Percentiles rank a stretch among this genome's conserved stretches.
Conservation (phyloP, 1,140 invertebrate species). For the Cotesia chilonis region DNA sequence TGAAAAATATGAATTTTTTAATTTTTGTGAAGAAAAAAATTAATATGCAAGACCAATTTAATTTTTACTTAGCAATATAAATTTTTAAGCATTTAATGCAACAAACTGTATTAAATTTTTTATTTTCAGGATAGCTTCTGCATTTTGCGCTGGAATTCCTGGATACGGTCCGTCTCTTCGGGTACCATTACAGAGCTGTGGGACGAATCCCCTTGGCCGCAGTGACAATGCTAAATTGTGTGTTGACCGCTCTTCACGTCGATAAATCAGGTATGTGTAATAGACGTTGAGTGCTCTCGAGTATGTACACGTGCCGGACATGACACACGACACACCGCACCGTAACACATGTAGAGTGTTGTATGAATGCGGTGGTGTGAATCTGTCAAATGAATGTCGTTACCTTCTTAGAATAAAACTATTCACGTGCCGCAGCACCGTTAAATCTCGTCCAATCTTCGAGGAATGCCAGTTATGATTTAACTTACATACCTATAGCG, state of each 20-base stretch:
- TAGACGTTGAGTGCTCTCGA: neutral
- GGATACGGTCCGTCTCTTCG: slow-evolving; percentile 50
- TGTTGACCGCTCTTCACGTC: slow-evolving; percentile 19
- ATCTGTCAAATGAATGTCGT: slow-evolving; percentile 57
- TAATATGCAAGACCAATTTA: too few species aligned
- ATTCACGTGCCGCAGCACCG: slow-evolving; percentile 49
- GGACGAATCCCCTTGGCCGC: neutral
- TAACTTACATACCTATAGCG: neutral
- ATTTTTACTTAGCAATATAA: too few species aligned
- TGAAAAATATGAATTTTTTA: too few species aligned
- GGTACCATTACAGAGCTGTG: slow-evolving; percentile 3
- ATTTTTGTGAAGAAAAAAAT: too few species aligned
- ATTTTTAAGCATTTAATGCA: too few species aligned
- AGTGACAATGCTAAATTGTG: slow-evolving; percentile 57
- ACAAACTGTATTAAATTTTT: neutral
- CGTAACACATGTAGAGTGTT: slow-evolving; percentile 31
- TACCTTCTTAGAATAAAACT: slow-evolving; percentile 9
- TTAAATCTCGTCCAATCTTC: slow-evolving; percentile 50
- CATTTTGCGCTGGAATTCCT: slow-evolving; percentile 50
- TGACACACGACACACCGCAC: slow-evolving; percentile 39
- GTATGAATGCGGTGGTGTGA: slow-evolving; percentile 36
- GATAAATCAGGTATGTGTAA: slow-evolving; percentile 49
- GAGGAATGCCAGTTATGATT: slow-evolving; percentile 16
- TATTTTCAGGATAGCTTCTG: slow-evolving; percentile 45
- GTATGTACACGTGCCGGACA: slow-evolving; percentile 8